Percentiles rank a stretch among this genome's conserved stretches.
phyloP scores from a whole-genome alignment of 2,888 invertebrate genomes.

The Andrena flavipes region DNA sequence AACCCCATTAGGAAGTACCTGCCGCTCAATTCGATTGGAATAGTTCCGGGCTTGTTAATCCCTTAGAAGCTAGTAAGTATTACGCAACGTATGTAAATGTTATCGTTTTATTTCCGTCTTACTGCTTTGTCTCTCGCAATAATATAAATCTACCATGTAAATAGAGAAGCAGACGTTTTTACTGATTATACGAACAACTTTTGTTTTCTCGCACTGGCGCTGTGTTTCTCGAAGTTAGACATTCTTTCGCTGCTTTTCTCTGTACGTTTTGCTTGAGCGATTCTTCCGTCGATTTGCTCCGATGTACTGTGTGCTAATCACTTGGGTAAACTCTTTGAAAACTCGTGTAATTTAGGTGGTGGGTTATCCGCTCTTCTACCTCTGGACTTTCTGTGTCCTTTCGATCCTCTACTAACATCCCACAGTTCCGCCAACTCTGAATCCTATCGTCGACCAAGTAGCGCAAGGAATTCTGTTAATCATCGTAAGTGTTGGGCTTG shows the following conservation, averaged over 20 bases:
- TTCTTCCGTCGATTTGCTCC: conserved; percentile 8
- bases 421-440: conserved; percentile 83
- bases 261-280: conserved; percentile 24
- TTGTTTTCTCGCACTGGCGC: background rate
- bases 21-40: conserved; percentile 91
- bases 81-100: conserved; percentile 12
- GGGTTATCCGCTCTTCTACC: conserved; percentile 84
- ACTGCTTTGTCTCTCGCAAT: background rate
- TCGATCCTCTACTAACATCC: conserved; percentile 84
- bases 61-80: conserved; percentile 87
- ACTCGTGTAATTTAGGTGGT: conserved; percentile 79
- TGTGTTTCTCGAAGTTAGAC: conserved; percentile 7
- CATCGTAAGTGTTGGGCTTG: conserved; percentile 83
- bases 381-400: conserved; percentile 83
- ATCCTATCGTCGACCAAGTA: conserved; percentile 84
- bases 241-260: conserved; percentile 15
- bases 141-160: background rate
- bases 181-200: background rate
- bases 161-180: conserved; percentile 8
- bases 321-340: conserved; percentile 53
- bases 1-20: conserved; percentile 85
- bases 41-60: conserved; percentile 90
- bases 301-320: conserved; percentile 25
- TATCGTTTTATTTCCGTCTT: conserved; percentile 29
- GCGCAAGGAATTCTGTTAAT: conserved; percentile 83